These are phyloP conservation scores for Zoroaster sp. DNA, from an alignment of 53 echinoderm and acorn worm species.

Conservation along the genomic window DNA sequence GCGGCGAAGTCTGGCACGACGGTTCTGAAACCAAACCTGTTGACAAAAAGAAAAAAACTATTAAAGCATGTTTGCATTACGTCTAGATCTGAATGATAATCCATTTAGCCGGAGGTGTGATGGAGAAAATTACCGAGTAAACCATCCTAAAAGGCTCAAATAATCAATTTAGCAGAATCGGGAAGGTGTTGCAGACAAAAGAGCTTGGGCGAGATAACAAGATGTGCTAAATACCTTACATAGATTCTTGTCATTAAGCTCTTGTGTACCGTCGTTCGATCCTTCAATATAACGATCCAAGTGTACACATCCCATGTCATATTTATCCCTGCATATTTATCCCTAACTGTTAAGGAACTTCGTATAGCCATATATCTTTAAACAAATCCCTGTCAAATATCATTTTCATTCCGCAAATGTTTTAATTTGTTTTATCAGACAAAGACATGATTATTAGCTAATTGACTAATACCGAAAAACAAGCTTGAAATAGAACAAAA, in stretches of 20 bases:
- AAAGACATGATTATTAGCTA: no score
- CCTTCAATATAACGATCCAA: background rate
- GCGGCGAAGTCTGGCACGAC: constrained; percentile 77
- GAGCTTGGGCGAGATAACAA: background rate
- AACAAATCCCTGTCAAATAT: no score
- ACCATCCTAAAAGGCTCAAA: background rate
- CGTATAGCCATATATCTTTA: no score
- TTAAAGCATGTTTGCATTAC: background rate
- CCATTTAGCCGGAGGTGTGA: constrained; percentile 33
- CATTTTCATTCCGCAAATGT: no score
- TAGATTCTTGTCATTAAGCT: background rate
- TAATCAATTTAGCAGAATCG: background rate
- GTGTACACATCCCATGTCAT: no score
- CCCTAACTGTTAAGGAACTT: no score
- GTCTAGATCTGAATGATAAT: constrained; percentile 7
- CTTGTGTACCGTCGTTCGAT: background rate
- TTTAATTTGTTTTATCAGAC: no score
- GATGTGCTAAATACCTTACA: background rate
- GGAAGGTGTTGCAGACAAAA: constrained; percentile 5
- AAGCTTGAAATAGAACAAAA: no score
- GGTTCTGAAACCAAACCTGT: constrained; percentile 96
- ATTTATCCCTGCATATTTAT: no score
- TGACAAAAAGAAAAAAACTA: background rate
- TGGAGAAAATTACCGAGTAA: background rate
- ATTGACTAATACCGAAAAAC: no score